Conservation (phyloP, 2,113 vertebrate genomes). For the Calyptomena viridis region DNA sequence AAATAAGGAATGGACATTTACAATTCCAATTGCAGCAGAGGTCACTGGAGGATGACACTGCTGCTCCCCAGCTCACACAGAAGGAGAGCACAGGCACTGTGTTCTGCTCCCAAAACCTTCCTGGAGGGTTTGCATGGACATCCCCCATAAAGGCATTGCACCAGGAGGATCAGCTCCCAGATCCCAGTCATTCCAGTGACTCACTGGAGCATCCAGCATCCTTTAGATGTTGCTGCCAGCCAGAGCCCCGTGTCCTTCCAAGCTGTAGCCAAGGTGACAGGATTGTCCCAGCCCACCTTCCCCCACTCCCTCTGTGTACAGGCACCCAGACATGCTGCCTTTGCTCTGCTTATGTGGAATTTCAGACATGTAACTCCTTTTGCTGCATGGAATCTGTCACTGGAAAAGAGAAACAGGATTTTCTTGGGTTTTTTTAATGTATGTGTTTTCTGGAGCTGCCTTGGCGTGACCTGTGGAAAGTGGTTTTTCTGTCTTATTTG, state of each 20-base stretch:
- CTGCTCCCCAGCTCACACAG: background rate
- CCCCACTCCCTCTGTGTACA: background rate
- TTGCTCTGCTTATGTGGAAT: background rate
- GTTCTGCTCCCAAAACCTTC: background rate
- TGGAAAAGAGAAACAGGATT: background rate
- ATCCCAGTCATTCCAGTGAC: background rate
- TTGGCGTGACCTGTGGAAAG: background rate
- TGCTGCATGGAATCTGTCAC: background rate
- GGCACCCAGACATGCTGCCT: background rate
- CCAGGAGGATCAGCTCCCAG: background rate
- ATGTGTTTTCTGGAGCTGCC: background rate
- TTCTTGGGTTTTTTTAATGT: background rate
- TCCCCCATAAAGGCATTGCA: background rate
- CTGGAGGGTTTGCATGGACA: background rate
- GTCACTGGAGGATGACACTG: background rate
- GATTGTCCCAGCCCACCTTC: slow-evolving; percentile 29
- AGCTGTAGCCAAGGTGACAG: slow-evolving; percentile 79
- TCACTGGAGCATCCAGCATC: slow-evolving; percentile 34
- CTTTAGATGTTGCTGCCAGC: slow-evolving; percentile 16
- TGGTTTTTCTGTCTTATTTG: background rate
- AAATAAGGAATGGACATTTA: background rate
- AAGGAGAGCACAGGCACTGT: background rate
- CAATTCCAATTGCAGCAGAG: background rate
- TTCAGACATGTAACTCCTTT: background rate
- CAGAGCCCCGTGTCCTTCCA: slow-evolving; percentile 67